phyloP scores from a whole-genome alignment of 2,888 invertebrate species.

The Cryptophagus acutangulus region DNA sequence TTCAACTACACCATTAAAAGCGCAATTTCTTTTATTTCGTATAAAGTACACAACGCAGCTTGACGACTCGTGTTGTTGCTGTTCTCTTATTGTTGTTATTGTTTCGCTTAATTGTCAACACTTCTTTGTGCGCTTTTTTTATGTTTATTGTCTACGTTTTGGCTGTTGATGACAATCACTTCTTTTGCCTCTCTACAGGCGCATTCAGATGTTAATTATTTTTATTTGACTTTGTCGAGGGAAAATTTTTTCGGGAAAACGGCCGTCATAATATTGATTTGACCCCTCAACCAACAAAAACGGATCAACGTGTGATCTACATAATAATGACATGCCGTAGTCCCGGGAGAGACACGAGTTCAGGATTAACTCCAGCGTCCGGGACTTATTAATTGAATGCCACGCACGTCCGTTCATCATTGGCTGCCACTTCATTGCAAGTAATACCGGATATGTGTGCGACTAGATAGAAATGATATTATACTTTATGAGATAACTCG shows the following conservation, averaged over 20 bases:
- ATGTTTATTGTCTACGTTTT: no score
- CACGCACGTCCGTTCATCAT: conserved; percentile 48
- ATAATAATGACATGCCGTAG: conserved; percentile 48
- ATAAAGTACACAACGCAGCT: neutral
- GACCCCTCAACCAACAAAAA: conserved; percentile 44
- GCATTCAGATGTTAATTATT: neutral
- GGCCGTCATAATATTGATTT: conserved; percentile 37
- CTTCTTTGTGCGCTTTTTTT: no score
- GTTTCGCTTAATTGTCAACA: no score
- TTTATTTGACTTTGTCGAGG: neutral
- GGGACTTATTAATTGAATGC: conserved; percentile 49
- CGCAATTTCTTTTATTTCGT: conserved; percentile 42
- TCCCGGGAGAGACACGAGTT: conserved; percentile 46
- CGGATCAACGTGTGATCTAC: conserved; percentile 51
- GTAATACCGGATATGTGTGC: conserved; percentile 42
- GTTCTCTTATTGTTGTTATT: no score
- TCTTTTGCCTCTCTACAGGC: no score
- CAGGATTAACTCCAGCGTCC: conserved; percentile 46
- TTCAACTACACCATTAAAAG: conserved; percentile 43
- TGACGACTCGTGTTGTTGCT: no score
- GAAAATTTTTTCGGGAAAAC: neutral
- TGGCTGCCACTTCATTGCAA: conserved; percentile 47
- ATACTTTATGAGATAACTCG: conserved; percentile 44
- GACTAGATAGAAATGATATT: conserved; percentile 31
- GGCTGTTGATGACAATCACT: no score